Evolutionary conservation across 2,113 vertebrate genomes (phyloP), one percentile per base, ranked within the genome.

Genomic region (Tringa solitaria): DNA sequence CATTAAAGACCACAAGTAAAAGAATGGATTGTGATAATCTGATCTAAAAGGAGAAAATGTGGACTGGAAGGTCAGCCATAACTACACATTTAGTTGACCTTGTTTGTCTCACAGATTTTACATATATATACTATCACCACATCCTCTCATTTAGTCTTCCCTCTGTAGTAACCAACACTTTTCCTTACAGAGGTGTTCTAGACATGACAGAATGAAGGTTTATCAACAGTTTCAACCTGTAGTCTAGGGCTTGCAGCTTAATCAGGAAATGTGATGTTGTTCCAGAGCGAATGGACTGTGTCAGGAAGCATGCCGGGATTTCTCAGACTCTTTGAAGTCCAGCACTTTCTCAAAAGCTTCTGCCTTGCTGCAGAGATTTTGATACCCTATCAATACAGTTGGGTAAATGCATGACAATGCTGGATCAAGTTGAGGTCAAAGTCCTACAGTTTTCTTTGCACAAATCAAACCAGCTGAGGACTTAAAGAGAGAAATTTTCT

Each of bases 301-400:
- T 24, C 10, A 3, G 30, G 53, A 90, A 56, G 22, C 1, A 0
- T 60, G 60, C n/a, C 0, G 2, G 22, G 39, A 81, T 86, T 93
- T 70, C 53, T 90, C 46, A 67, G 45, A 10, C 21, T 90, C 23
- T 67, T 63, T 74, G 51, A 95, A 90, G 46, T 39, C 79, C 50
- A 87, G 24, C 24, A 57, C 17, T 92, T 90, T 68, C 77, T 68
- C 65, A 84, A 90, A 77, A 90, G 43, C 53, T 90, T 74, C 26
- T 54, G 37, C 54, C 35, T 75, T 72, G 14, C n/a, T 12, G 0
- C 43, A 84, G 64, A 39, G 56, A 89, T 64, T 67, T 61, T 61
- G 41, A 61, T 60, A 56, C 35, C 10, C 4, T 46, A 56, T 24
- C 28, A 43, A 24, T 60, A 17, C 15, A 8, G 33, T 16, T 84